These are phyloP conservation scores for Amphiura filiformis DNA, from an alignment of 35 echinoderm and acorn worm species.

Conservation along the genomic window DNA sequence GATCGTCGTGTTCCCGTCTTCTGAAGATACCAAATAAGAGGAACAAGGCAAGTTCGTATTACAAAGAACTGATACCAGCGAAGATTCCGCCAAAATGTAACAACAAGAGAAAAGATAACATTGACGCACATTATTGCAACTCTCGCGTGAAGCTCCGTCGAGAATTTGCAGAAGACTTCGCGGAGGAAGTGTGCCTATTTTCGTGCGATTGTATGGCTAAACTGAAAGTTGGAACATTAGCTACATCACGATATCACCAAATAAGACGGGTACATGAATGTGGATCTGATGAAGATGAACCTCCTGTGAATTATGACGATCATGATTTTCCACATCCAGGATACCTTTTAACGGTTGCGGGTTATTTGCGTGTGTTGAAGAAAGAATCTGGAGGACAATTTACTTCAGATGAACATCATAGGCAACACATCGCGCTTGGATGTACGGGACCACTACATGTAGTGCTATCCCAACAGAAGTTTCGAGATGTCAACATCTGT, in stretches of 20 bases:
- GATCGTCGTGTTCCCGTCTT: background rate
- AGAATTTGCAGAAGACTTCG: conserved; percentile 45
- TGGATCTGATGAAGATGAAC: background rate
- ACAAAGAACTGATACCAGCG: conserved; percentile 14
- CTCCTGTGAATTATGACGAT: conserved; percentile 31
- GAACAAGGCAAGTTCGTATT: conserved; percentile 1
- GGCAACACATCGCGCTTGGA: conserved; percentile 4
- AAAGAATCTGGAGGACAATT: background rate
- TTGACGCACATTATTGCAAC: conserved; percentile 41
- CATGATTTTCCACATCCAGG: conserved; percentile 55
- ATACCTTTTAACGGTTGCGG: conserved; percentile 27
- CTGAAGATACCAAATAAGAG: conserved; percentile 5
- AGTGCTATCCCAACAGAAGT: conserved; percentile 18
- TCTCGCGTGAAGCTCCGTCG: conserved; percentile 32
- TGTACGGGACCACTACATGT: conserved; percentile 18
- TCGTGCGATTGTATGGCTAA: conserved; percentile 70
- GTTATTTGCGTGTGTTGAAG: conserved; percentile 34
- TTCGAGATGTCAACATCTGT: conserved; percentile 3
- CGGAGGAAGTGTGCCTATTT: background rate
- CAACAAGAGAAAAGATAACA: conserved; percentile 24
- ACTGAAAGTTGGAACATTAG: conserved; percentile 39
- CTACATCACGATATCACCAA: conserved; percentile 38
- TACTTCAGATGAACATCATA: conserved; percentile 23
- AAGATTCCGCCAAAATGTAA: conserved; percentile 29
- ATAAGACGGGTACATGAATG: conserved; percentile 5